These are phyloP conservation scores for Peromyscus maniculatus DNA, from an alignment of 2,113 vertebrate genomes.

Conservation along the genomic window DNA sequence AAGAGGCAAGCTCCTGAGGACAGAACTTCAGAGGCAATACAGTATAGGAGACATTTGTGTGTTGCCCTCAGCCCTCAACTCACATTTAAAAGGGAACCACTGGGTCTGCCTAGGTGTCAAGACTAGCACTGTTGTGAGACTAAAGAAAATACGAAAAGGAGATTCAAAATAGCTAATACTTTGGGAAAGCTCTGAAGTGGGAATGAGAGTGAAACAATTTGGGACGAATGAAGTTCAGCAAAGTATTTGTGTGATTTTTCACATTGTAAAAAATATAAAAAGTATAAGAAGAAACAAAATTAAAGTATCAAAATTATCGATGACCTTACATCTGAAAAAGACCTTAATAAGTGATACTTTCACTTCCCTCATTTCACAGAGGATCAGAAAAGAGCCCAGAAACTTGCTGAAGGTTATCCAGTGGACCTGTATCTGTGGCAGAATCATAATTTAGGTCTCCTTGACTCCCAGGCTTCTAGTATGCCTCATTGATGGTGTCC, in stretches of 20 bases:
- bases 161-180: neutral
- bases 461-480: neutral
- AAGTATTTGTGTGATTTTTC: constrained; percentile 50
- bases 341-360: neutral
- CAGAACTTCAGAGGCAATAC: neutral
- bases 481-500: fast-evolving
- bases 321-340: neutral
- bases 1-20: constrained; percentile 48
- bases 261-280: neutral
- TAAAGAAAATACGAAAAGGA: neutral
- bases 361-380: neutral
- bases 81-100: constrained; percentile 25
- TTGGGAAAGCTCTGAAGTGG: neutral
- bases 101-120: neutral
- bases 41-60: neutral
- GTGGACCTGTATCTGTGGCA: neutral
- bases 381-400: neutral
- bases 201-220: neutral
- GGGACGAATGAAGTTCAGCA: constrained; percentile 26
- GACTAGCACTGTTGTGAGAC: neutral
- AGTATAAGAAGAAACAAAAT: neutral
- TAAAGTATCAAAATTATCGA: constrained; percentile 29
- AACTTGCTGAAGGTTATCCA: neutral
- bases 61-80: neutral
- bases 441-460: neutral